Conservation (phyloP, 2,113 vertebrate species). For the Ivindomyrus marchei region DNA sequence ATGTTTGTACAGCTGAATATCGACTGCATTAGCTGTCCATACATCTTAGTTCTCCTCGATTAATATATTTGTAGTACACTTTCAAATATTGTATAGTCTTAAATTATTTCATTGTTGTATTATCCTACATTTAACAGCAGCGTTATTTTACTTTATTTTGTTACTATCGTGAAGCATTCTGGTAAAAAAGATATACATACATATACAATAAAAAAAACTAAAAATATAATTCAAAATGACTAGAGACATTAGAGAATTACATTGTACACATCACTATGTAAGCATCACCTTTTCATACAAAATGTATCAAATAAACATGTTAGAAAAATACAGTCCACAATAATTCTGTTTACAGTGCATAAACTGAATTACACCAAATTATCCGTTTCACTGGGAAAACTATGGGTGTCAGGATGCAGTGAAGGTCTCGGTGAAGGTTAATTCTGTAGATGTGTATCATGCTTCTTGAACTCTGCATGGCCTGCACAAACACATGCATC, state of each 20-base stretch:
- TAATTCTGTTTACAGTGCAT: not conserved
- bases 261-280: not conserved
- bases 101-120: not conserved
- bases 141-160: not conserved
- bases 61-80: not conserved
- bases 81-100: not conserved
- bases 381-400: not conserved
- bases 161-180: not conserved
- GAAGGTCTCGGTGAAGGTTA: not conserved
- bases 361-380: not conserved
- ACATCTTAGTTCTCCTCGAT: not conserved
- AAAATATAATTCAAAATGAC: not conserved
- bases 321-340: slow-evolving; percentile 9
- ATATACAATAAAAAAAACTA: not conserved
- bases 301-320: slow-evolving; percentile 8
- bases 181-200: not conserved
- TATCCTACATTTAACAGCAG: slow-evolving; percentile 2
- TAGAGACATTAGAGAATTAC: not conserved
- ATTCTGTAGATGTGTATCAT: not conserved
- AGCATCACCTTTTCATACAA: not conserved
- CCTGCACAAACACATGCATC: not conserved
- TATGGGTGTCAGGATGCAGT: not conserved
- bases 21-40: not conserved
- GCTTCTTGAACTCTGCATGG: not conserved
- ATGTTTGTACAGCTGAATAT: not conserved